Evolutionary conservation across 2,113 vertebrate genomes (phyloP), one percentile per base, ranked within the genome.

Genomic region (Narcine bancroftii): DNA sequence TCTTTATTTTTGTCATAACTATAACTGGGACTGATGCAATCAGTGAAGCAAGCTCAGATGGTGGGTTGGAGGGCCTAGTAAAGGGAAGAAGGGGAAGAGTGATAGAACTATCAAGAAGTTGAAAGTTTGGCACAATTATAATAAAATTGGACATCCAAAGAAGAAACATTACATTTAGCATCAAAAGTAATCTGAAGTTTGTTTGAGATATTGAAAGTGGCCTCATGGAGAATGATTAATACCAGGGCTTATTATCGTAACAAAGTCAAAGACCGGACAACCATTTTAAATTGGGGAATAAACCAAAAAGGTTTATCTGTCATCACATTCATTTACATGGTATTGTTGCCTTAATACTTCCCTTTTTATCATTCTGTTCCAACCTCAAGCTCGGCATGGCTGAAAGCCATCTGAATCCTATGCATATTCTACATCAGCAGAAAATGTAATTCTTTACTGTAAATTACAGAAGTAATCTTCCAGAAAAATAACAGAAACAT

Each of bases 361-460:
- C 89, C 89, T 91, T 91, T 91, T 91, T 71, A 45, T 47, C 89
- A 91, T 47, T 91, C 89, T 91, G 11, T 11, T 69, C 39, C n/a
- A 69, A 91, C 11, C 87, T 63, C 63, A 91, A 29, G 13, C n/a
- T 17, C 9, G 29, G 50, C 66, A 15, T 13, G 13, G 26, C 24
- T 69, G 89, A 66, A 19, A 26, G 85, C n/a, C 85, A 89, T 24
- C 36, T 42, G 29, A 71, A 66, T 65, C 10, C 11, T 11, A 50
- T 53, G 19, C 29, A 56, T 15, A 83, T 15, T 33, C 47, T n/a
- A 36, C 33, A 21, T 63, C 50, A 79, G 33, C 50, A 56, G n/a
- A n/a, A 53, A 56, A n/a, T 56, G 1, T 29, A 85, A 10, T n/a
- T 81, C 79, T 85, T 85, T 36, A 87, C 17, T 87, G 33, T 21